These are phyloP conservation scores for Bos javanicus DNA, from an alignment of 2,113 vertebrate species.

Conservation along the genomic window DNA sequence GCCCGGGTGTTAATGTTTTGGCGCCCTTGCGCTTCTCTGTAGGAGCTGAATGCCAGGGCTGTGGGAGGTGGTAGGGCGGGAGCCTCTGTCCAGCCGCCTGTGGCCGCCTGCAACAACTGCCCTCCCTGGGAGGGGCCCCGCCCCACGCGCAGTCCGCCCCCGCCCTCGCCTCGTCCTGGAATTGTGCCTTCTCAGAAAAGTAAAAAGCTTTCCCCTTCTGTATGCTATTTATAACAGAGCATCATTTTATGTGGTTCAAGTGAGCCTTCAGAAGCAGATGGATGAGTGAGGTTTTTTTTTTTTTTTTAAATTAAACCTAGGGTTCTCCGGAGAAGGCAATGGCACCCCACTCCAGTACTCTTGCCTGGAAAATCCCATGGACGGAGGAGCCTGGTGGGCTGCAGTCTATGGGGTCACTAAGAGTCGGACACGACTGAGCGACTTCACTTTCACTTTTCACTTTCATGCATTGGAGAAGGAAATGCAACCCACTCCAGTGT, in stretches of 20 bases:
- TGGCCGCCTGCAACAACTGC: background rate
- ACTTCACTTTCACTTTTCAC: too few species aligned
- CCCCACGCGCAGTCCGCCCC: background rate
- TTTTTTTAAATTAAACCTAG: background rate
- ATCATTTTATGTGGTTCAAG: constrained; percentile 7
- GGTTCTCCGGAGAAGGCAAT: too few species aligned
- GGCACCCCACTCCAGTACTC: too few species aligned
- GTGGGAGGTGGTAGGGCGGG: background rate
- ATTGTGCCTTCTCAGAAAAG: constrained; percentile 8
- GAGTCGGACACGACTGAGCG: too few species aligned
- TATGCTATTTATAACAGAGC: constrained; percentile 3
- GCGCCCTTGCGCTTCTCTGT: background rate
- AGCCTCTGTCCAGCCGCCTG: rapidly evolving
- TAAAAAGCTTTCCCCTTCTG: background rate
- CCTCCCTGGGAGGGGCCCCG: background rate
- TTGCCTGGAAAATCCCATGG: too few species aligned
- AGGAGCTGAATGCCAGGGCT: background rate
- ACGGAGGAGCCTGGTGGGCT: too few species aligned
- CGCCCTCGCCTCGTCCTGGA: background rate
- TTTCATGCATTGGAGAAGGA: too few species aligned
- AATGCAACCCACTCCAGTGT: too few species aligned
- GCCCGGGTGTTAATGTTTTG: background rate
- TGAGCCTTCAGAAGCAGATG: background rate
- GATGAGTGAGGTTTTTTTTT: background rate
- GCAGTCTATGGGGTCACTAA: too few species aligned